Percentiles rank a stretch among this genome's conserved stretches.
phyloP scores from a whole-genome alignment of 2,113 vertebrate species.

The Nibea coibor region DNA sequence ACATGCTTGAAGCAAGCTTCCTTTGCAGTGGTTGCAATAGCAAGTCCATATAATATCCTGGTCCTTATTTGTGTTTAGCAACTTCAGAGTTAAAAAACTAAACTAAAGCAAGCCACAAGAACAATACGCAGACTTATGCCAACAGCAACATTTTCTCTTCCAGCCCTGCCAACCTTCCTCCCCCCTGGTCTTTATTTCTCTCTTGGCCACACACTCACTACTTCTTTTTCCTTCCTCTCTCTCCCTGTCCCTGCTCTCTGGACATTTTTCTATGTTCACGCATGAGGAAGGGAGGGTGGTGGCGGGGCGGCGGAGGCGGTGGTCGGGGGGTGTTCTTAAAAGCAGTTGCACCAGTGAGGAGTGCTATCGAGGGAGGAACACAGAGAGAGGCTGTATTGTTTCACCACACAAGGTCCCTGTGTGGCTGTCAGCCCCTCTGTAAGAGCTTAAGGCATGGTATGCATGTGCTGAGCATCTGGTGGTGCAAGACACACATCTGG shows the following conservation, averaged over 20 bases:
- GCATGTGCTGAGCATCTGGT: constrained; percentile 78
- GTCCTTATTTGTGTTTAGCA: constrained; percentile 47
- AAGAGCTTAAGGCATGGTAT: constrained; percentile 65
- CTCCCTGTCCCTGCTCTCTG: constrained; percentile 22
- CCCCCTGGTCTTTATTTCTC: constrained; percentile 61
- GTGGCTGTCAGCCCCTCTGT: constrained; percentile 70
- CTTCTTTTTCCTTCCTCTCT: constrained; percentile 70
- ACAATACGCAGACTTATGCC: constrained; percentile 79
- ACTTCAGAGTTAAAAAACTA: constrained; percentile 67
- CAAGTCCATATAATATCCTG: not conserved
- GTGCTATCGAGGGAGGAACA: constrained; percentile 55
- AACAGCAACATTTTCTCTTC: constrained; percentile 77
- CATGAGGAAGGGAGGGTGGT: not conserved
- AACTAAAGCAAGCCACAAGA: constrained; percentile 66
- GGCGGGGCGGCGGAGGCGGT: not conserved
- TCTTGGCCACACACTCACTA: constrained; percentile 50
- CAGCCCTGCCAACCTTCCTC: constrained; percentile 63
- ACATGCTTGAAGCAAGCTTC: not conserved
- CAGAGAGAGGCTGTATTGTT: constrained; percentile 70
- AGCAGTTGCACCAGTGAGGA: constrained; percentile 55
- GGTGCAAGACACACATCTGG: constrained; percentile 74
- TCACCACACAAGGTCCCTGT: constrained; percentile 64
- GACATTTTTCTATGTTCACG: constrained; percentile 37
- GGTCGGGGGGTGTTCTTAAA: constrained; percentile 31
- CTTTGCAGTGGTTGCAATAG: not conserved